These are phyloP conservation scores for Amblyjoppa proteus DNA, from an alignment of 2,888 invertebrate species.

Conservation along the genomic window DNA sequence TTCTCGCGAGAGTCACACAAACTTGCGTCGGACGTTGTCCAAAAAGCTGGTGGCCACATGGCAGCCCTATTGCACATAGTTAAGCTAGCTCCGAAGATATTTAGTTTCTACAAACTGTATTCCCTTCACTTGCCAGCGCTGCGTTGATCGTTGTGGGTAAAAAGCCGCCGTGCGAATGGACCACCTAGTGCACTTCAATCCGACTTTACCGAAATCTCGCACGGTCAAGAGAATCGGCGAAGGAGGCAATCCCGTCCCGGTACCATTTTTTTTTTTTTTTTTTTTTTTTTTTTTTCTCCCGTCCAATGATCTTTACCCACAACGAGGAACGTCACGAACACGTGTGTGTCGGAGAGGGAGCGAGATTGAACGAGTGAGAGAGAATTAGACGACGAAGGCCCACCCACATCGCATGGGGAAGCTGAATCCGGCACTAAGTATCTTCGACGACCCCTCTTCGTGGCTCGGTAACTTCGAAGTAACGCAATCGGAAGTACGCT, in stretches of 20 bases:
- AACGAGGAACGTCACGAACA: constrained; percentile 37
- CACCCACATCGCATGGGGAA: constrained; percentile 54
- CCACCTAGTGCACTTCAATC: constrained; percentile 29
- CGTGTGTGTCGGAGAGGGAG: constrained; percentile 1
- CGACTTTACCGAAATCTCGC: constrained; percentile 11
- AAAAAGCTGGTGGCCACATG: constrained; percentile 82
- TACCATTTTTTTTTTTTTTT: background rate
- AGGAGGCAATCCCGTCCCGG: constrained; percentile 3
- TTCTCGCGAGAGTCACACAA: constrained; percentile 36
- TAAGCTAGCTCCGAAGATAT: constrained; percentile 71
- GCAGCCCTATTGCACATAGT: constrained; percentile 73
- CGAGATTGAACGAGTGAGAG: constrained; percentile 4
- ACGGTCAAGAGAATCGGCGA: constrained; percentile 6
- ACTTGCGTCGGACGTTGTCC: constrained; percentile 65
- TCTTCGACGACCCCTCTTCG: constrained; percentile 47
- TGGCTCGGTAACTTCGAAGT: constrained; percentile 54
- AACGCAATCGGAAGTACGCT: constrained; percentile 23
- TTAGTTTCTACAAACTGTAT: background rate
- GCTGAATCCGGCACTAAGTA: constrained; percentile 38
- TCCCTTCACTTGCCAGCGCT: constrained; percentile 12
- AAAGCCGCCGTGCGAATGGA: constrained; percentile 53
- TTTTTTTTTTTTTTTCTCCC: background rate
- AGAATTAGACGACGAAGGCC: constrained; percentile 36
- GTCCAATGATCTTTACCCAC: constrained; percentile 11
- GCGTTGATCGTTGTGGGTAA: constrained; percentile 39